phyloP scores from a whole-genome alignment of 2,888 invertebrate genomes.

The Parasteatoda lunata region DNA sequence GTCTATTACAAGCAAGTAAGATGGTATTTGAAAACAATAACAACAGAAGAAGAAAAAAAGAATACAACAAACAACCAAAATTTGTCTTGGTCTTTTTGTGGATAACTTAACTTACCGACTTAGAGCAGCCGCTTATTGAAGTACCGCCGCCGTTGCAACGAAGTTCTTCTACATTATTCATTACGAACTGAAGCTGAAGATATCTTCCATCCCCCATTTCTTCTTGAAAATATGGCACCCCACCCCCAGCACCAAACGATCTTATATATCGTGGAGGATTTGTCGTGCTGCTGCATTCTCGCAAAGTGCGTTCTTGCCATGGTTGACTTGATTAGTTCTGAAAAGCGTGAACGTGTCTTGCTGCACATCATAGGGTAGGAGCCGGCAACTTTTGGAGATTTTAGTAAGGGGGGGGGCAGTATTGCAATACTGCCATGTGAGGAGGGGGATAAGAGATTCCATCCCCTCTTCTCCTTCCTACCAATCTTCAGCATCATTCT shows the following conservation, averaged over 20 bases:
- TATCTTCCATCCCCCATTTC: slow-evolving; percentile 11
- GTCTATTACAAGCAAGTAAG: slow-evolving; percentile 32
- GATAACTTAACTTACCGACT: slow-evolving; percentile 36
- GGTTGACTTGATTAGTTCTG: slow-evolving; percentile 63
- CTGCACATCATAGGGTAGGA: slow-evolving; percentile 51
- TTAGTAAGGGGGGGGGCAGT: not conserved
- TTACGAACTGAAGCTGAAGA: slow-evolving; percentile 44
- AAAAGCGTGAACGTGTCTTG: slow-evolving; percentile 67
- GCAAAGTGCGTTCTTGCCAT: slow-evolving; percentile 52
- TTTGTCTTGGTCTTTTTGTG: slow-evolving; percentile 31
- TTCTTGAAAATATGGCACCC: slow-evolving; percentile 5
- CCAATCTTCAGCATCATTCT: slow-evolving; percentile 66
- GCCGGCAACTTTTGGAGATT: slow-evolving; percentile 20
- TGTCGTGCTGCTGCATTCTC: slow-evolving; percentile 56
- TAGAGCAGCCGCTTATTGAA: slow-evolving; percentile 39
- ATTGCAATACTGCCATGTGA: not conserved
- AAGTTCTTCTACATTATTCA: slow-evolving; percentile 59
- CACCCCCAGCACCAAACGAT: not conserved
- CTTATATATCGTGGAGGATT: slow-evolving; percentile 52
- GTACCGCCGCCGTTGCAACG: slow-evolving; percentile 12
- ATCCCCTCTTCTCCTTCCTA: slow-evolving; percentile 19
- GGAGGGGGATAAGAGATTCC: slow-evolving; percentile 9
- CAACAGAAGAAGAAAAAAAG: slow-evolving; percentile 17
- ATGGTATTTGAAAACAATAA: slow-evolving; percentile 19
- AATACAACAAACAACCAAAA: slow-evolving; percentile 48